Conservation (phyloP, 1,140 invertebrate genomes). For the Diorhabda elongata region DNA sequence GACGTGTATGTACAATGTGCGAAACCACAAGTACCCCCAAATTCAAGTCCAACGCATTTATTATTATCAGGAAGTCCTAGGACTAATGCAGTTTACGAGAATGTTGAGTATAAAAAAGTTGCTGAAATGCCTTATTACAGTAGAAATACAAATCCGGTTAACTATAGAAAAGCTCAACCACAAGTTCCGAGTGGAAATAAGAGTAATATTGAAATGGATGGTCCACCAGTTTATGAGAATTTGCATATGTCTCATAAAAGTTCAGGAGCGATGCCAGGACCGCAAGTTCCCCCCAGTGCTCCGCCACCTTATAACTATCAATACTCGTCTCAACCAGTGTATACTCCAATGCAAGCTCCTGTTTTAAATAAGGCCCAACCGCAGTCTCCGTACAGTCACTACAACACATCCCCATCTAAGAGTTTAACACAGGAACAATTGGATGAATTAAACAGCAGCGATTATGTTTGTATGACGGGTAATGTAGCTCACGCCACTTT, state of each 20-base stretch:
- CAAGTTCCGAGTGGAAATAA: conserved; percentile 61
- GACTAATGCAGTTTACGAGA: conserved; percentile 66
- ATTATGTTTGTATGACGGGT: conserved; percentile 68
- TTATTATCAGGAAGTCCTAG: conserved; percentile 61
- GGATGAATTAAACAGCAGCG: conserved; percentile 63
- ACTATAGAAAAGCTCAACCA: conserved; percentile 48
- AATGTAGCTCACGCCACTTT: conserved; percentile 47
- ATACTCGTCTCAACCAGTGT: conserved; percentile 32
- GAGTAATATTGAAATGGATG: conserved; percentile 27
- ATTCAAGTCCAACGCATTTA: conserved; percentile 50
- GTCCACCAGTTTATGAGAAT: conserved; percentile 68
- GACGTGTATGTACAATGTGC: conserved; percentile 46
- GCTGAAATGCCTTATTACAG: conserved; percentile 61
- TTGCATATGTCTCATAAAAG: conserved; percentile 53
- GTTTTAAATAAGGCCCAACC: conserved; percentile 12
- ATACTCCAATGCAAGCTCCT: conserved; percentile 38
- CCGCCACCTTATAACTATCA: conserved; percentile 34
- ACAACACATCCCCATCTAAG: conserved; percentile 29
- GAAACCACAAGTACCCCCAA: conserved; percentile 49
- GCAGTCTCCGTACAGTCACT: conserved; percentile 26
- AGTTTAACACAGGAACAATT: conserved; percentile 40
- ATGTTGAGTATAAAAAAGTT: conserved; percentile 64
- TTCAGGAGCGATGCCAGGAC: conserved; percentile 33
- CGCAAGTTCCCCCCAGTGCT: conserved; percentile 37
- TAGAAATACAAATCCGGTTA: conserved; percentile 46